Evolutionary conservation across 2,113 vertebrate genomes (phyloP).

Genomic region (Platysternon megacephalum): DNA sequence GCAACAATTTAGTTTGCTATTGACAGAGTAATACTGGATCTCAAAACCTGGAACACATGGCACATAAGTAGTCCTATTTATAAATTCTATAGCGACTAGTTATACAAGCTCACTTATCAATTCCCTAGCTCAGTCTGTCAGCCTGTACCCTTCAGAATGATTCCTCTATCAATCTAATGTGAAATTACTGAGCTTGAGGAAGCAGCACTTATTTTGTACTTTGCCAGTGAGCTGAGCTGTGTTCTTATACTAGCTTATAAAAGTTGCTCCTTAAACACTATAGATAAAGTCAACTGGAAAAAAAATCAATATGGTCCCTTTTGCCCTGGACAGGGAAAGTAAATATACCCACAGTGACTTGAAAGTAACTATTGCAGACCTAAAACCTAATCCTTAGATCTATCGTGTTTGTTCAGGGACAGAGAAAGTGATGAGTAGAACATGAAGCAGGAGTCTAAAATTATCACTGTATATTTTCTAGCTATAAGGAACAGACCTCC

Average conservation of each 20-base stretch:
- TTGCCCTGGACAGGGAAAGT: neutral
- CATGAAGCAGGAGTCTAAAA: neutral
- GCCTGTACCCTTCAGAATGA: neutral
- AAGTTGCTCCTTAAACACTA: neutral
- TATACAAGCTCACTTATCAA: neutral
- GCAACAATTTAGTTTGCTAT: neutral
- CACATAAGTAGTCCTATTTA: neutral
- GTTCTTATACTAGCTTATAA: conserved; percentile 15
- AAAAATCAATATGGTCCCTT: neutral
- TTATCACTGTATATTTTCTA: neutral
- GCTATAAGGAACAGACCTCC: neutral
- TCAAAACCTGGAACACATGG: neutral
- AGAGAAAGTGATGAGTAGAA: neutral
- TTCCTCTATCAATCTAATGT: neutral
- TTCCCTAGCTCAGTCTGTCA: neutral
- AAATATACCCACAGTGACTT: conserved; percentile 31
- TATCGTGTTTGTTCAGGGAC: conserved; percentile 22
- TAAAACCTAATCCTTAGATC: conserved; percentile 15
- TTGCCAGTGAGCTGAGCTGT: neutral
- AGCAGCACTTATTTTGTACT: neutral
- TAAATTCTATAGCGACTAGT: neutral
- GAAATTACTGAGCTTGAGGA: neutral
- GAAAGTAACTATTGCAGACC: neutral
- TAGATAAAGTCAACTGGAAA: neutral
- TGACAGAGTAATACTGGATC: neutral